phyloP scores from a whole-genome alignment of 2,888 invertebrate genomes.

The Julus scanicus region DNA sequence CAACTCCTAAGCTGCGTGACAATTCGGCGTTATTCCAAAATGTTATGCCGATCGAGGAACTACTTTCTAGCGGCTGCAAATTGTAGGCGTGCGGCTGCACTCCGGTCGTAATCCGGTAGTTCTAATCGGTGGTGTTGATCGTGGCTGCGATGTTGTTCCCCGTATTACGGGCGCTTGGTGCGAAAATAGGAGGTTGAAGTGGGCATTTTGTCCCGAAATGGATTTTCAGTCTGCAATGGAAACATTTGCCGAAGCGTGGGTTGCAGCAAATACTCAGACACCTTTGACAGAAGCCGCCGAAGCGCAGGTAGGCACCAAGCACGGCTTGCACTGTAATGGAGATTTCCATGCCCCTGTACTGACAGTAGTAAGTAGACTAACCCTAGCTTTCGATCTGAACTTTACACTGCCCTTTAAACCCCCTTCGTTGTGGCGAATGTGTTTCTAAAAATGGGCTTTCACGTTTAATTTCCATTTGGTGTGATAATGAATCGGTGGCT shows the following conservation, averaged over 20 bases:
- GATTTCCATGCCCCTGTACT: not conserved
- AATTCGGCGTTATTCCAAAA: not conserved
- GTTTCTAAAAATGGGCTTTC: no score
- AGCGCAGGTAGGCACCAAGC: conserved; percentile 56
- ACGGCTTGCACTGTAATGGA: not conserved
- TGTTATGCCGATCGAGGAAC: not conserved
- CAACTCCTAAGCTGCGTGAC: no score
- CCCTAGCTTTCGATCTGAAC: not conserved
- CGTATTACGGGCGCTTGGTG: conserved; percentile 46
- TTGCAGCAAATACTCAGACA: conserved; percentile 81
- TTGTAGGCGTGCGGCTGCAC: not conserved
- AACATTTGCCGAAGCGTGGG: conserved; percentile 97
- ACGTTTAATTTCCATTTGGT: no score
- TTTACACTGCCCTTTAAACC: no score
- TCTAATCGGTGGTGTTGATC: conserved; percentile 38
- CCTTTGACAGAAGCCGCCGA: conserved; percentile 62
- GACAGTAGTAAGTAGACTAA: not conserved
- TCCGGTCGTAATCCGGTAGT: conserved; percentile 44
- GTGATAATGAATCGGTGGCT: no score
- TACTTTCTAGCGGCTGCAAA: not conserved
- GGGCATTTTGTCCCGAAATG: conserved; percentile 71
- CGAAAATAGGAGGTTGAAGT: conserved; percentile 48
- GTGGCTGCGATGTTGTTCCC: conserved; percentile 17
- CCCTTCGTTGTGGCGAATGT: no score
- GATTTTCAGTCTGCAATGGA: conserved; percentile 99